Evolutionary conservation across 2,797 vertebrate species (phyloP), one percentile per base, ranked within the genome.

Genomic region (Propithecus perrieri): DNA sequence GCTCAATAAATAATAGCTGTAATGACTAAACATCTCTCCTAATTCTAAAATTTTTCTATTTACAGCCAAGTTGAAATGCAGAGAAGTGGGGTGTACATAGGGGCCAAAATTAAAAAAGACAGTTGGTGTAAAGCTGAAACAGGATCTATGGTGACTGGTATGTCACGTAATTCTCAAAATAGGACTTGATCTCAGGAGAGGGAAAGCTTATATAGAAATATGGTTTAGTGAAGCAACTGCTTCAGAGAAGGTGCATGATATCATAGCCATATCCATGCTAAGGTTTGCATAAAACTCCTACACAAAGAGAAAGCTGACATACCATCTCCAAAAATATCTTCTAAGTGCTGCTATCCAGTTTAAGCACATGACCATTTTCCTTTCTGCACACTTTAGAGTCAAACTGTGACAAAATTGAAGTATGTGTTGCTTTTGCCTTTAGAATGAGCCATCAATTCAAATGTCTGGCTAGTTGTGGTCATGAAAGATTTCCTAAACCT

Each of bases 21-120:
- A 83, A 83, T 76, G 13, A 50, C 28, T 78, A 18, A 91, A 53
- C 4, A 74, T 91, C 7, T 78, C 5, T 67, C 43, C 10, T 59
- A 92, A 81, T 91, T 89, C 43, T 78, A 88, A 85, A 26, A 92
- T 43, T 76, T 89, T 76, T 33, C 18, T 78, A 81, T 63, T 92
- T 92, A 94, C 2, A 91, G 85, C 4, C 85, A n/a, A 91, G 30
- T 81, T 89, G 43, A 84, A 93, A 90, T 72, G 28, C 24, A 90
- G 72, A 46, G 1, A 12, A 65, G 28, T 78, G 4, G 15, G 12
- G 12, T 76, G 1, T 30, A 12, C 2, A 53, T 57, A 88, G 14
- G 17, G 5, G 48, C n/a, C 20, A 96, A 76, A 81, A 95, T 87
- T 71, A 20, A 50, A 94, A 95, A 91, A 53, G 11, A 61, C 0